A percentile compares a stretch with the other conserved stretches of the same genome.
Conservation (phyloP, 2,888 invertebrate genomes). For the Meteorus colon region DNA sequence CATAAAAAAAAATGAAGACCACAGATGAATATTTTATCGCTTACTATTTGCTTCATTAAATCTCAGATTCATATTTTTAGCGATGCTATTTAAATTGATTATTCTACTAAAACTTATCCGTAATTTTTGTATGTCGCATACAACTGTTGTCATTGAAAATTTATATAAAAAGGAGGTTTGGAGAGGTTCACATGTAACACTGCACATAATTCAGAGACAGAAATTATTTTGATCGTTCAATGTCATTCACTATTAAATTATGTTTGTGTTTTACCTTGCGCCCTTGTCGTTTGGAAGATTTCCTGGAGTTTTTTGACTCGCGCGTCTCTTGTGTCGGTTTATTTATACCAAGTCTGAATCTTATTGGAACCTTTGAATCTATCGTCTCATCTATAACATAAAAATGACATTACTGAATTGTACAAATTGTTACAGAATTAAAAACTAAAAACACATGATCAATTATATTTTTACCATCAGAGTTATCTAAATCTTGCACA, state of each 20-base stretch:
- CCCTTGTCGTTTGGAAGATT: slow-evolving; percentile 64
- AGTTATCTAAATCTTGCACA: slow-evolving; percentile 62
- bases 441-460: background rate
- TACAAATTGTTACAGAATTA: slow-evolving; percentile 58
- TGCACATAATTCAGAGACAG: slow-evolving; percentile 53
- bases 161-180: slow-evolving; percentile 42
- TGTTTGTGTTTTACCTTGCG: slow-evolving; percentile 70
- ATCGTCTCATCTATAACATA: slow-evolving; percentile 57
- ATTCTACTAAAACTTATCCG: background rate
- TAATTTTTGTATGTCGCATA: background rate
- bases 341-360: slow-evolving; percentile 62
- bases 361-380: slow-evolving; percentile 64
- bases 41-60: background rate
- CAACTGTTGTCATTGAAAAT: slow-evolving; percentile 26
- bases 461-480: slow-evolving; percentile 59
- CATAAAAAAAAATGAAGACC: background rate
- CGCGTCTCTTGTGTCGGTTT: slow-evolving; percentile 64
- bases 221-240: slow-evolving; percentile 52
- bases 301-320: slow-evolving; percentile 63
- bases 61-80: background rate
- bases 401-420: slow-evolving; percentile 44
- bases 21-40: background rate
- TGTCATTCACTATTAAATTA: slow-evolving; percentile 63
- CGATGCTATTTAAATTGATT: background rate
- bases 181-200: slow-evolving; percentile 45